These are phyloP conservation scores for Drosophila neotestacea DNA, from an alignment of 2,888 invertebrate species.

Conservation along the genomic window DNA sequence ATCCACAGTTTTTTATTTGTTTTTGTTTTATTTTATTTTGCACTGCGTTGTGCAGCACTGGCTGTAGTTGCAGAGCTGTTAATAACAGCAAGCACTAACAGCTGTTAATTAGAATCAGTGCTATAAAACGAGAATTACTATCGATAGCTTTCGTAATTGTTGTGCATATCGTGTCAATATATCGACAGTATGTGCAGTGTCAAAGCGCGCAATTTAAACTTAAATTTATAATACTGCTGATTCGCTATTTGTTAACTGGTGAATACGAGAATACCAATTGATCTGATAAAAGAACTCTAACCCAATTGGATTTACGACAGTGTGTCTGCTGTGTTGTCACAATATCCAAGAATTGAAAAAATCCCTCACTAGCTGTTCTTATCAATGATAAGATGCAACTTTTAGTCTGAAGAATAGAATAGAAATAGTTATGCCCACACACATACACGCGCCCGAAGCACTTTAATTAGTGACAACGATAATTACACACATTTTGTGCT, in stretches of 20 bases:
- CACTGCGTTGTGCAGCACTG: conserved; percentile 23
- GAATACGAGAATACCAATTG: neutral
- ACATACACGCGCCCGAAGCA: conserved; percentile 27
- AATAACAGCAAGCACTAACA: conserved; percentile 6
- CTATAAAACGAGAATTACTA: neutral
- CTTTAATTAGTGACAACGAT: conserved; percentile 82
- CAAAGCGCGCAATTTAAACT: neutral
- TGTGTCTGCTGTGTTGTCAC: conserved; percentile 43
- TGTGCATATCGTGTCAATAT: neutral
- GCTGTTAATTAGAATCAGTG: neutral
- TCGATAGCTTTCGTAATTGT: neutral
- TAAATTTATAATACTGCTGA: neutral
- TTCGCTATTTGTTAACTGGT: neutral
- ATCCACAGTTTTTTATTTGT: conserved; percentile 35
- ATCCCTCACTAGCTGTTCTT: conserved; percentile 20
- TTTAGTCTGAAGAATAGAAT: conserved; percentile 29
- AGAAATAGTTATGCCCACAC: conserved; percentile 7
- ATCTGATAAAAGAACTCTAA: conserved; percentile 18
- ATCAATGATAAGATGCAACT: conserved; percentile 39
- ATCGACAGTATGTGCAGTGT: neutral
- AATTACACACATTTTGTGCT: conserved; percentile 79
- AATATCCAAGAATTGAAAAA: conserved; percentile 35
- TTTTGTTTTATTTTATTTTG: conserved; percentile 38
- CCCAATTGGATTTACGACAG: conserved; percentile 35
- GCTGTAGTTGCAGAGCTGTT: neutral